phyloP scores from a whole-genome alignment of 1,140 invertebrate species.

The Agrypnia vestita region DNA sequence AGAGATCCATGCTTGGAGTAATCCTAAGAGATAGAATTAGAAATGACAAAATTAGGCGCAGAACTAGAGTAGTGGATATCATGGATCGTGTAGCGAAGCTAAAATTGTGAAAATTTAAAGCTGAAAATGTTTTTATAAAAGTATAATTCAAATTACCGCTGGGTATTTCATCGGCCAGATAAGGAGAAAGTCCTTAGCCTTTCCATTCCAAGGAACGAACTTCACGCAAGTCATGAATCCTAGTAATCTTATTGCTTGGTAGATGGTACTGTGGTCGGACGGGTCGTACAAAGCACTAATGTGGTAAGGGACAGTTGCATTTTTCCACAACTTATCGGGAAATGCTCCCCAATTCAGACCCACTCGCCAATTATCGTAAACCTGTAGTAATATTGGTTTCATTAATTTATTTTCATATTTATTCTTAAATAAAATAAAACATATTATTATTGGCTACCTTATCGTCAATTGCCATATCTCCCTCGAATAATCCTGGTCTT shows the following conservation, averaged over 20 bases:
- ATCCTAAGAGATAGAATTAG: too few relatives aligned
- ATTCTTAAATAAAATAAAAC: too few relatives aligned
- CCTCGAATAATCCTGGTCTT: constrained; percentile 78
- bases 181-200: constrained; percentile 75
- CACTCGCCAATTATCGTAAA: constrained; percentile 74
- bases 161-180: constrained; percentile 80
- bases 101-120: too few relatives aligned
- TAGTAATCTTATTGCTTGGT: constrained; percentile 74
- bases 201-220: constrained; percentile 78
- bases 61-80: too few relatives aligned
- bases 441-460: constrained; percentile 63
- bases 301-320: constrained; percentile 75
- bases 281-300: constrained; percentile 77
- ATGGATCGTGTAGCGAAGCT: too few relatives aligned
- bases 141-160: constrained; percentile 59
- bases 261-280: constrained; percentile 74
- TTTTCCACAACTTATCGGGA: constrained; percentile 77
- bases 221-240: constrained; percentile 78
- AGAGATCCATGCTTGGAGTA: too few relatives aligned
- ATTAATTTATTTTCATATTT: neutral
- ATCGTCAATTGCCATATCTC: constrained; percentile 76
- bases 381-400: constrained; percentile 65
- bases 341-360: constrained; percentile 79
- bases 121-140: neutral
- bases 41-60: too few relatives aligned